Base-by-base conservation (phyloP, 2,888 invertebrate genomes). In the Aphodius granarius region DNA sequence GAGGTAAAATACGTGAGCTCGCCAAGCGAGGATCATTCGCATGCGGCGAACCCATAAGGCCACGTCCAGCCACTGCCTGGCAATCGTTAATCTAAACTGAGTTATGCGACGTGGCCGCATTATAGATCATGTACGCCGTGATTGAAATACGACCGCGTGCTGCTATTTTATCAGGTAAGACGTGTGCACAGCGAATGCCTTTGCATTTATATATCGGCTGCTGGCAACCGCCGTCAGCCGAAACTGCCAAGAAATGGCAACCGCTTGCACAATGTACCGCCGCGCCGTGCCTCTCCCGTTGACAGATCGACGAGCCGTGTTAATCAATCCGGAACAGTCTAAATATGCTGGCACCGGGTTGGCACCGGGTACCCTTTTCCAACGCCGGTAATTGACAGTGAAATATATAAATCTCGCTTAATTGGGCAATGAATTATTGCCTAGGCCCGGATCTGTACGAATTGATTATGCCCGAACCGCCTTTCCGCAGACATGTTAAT, bases 31-130 rank as follows among this genome's bases (percentile, higher is more conserved):
- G 43, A 43, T 43, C 43, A 43, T 43, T 79, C 76, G 80, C 80
- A 79, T 80, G 79, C 79, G 63, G 68, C 79, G 78, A 76, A 73
- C 74, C 78, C 79, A 80, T 80, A 80, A 80, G 78, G 80, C 78
- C 82, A 78, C 79, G 82, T 82, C 82, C 80, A 80, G 78, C 80
- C 79, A 80, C 77, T 80, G 81, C 82, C 79, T 79, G 76, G 76
- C 75, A 77, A 79, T 80, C 81, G 82, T 81, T 82, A 82, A 82
- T 82, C 82, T 82, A 77, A 71, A 79, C 78, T 80, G 79, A 81
- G 80, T 80, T 81, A 82, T 81, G 81, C 81, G 82, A 82, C 82
- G 81, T 82, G 82, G 82, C 82, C 82, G 82, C 82, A 82, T 81
- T 81, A 78, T 80, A 82, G 79, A 80, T 81, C 81, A 82, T 82